Evolutionary conservation across 2,888 invertebrate species (phyloP).

Genomic region (Troides oblongomaculatus): DNA sequence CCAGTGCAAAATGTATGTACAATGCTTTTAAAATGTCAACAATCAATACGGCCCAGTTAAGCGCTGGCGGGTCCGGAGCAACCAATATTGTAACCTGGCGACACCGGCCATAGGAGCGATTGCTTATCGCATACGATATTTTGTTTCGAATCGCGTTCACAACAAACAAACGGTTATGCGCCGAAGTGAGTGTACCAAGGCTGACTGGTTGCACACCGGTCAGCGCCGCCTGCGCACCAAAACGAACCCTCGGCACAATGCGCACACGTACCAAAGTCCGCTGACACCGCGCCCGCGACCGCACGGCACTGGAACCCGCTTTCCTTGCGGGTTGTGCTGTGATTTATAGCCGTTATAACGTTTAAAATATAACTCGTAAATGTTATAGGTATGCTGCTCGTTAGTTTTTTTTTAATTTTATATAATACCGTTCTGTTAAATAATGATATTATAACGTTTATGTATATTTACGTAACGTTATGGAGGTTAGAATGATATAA

Average conservation of each 20-base stretch:
- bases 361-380: constrained; percentile 16
- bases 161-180: constrained; percentile 30
- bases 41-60: constrained; percentile 21
- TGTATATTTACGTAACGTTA: too few species aligned
- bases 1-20: constrained; percentile 13
- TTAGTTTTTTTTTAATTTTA: too few species aligned
- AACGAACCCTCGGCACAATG: constrained; percentile 34
- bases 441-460: too few species aligned
- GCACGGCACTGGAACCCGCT: constrained; percentile 32
- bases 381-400: background rate
- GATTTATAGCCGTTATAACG: constrained; percentile 29
- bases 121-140: constrained; percentile 12
- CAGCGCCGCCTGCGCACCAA: constrained; percentile 34
- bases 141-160: constrained; percentile 32
- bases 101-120: constrained; percentile 20
- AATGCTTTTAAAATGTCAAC: constrained; percentile 28
- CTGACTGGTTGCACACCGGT: constrained; percentile 33
- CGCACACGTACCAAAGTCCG: constrained; percentile 26
- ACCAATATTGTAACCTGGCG: constrained; percentile 21
- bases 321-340: constrained; percentile 36
- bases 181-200: constrained; percentile 45
- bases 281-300: constrained; percentile 13
- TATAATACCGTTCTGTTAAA: too few species aligned
- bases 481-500: too few species aligned
- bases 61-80: background rate